Evolutionary conservation across 2,888 invertebrate species (phyloP), one percentile per base, ranked within the genome.

Genomic region (Polylopha cassiicola): DNA sequence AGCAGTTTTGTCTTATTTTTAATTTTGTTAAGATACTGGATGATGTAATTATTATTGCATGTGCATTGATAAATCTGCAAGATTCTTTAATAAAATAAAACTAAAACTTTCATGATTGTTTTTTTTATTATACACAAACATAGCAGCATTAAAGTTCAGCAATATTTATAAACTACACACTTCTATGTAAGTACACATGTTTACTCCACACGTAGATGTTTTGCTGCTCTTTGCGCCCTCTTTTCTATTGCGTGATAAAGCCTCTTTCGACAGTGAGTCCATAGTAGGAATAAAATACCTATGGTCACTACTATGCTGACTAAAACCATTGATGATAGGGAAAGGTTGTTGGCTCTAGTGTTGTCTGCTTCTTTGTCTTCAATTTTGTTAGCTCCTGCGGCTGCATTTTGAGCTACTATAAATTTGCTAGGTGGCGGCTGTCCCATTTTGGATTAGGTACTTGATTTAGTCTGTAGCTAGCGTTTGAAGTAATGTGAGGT

Each of bases 1-100:
- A 43, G 37, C 51, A 60, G 20, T 62, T 58, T 5, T 13, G 2
- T 31, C 54, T 21, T 27, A 55, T 30, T 51, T 48, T 53, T 41
- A n/a, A n/a, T n/a, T n/a, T n/a, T 64, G 51, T 17, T 17, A 17
- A 17, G 17, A 6, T 4, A 4, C 6, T 4, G 6, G 17, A 17
- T 17, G 4, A 17, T 4, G 17, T 4, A 4, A 17, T 4, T 4
- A 4, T 4, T 4, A 4, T 4, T 6, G 6, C 6, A 17, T 6
- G 17, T 17, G 4, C 4, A 4, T 17, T 17, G 17, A 17, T 17
- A 4, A 4, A 4, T 6, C 4, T 4, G 6, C 6, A 4, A 6
- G 17, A 17, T 17, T 17, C 4, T 17, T 17, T 6, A 17, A 6
- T 17, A 4, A 4, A 17, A 6, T 17, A 4, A 4, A 4, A 4